Base-by-base conservation (phyloP, 2,797 vertebrate genomes). In the Bucorvus abyssinicus region DNA sequence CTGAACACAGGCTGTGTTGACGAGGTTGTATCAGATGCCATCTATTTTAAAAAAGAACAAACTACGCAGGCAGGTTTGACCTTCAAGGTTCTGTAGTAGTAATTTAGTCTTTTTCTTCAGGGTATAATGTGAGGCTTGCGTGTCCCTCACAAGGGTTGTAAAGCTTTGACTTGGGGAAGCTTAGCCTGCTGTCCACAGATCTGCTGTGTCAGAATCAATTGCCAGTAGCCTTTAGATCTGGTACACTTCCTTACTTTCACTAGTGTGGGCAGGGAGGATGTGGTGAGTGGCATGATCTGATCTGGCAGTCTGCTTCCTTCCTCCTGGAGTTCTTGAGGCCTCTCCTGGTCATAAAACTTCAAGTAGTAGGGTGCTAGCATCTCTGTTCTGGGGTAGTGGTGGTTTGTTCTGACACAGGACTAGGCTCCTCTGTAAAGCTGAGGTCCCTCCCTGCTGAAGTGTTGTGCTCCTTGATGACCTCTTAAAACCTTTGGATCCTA, bases 1-100 rank as follows among this genome's bases (percentile, higher is more conserved):
- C 47, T 69, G 34, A 44, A 42, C 20, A 6, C 36, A n/a, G n/a
- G 8, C 30, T 49, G 0, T 0, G 0, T 14, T 52, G 36, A 64
- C 40, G 36, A 61, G 17, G 4, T n/a, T 86, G 12, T 56, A n/a
- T 81, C 9, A 20, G 57, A 20, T 79, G 21, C 55, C 12, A 10
- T 70, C 56, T 86, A 4, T 23, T 88, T 86, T 40, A 40, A 65
- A 73, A 40, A 77, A 44, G 30, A 91, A 17, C 7, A 27, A 69
- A 55, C 26, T 75, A 14, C 1, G 1, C 12, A 24, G 69, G 10
- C 50, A 55, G 44, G 27, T 61, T 82, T 92, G 81, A 59, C 75
- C 52, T 82, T 73, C 81, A 69, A 12, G 74, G 36, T 65, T 68
- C 32, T 69, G 26, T 56, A 16, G 18, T 9, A 76, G 67, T 73